Evolutionary conservation across 2,888 invertebrate genomes (phyloP).

Genomic region (Eutolmus rufibarbis): DNA sequence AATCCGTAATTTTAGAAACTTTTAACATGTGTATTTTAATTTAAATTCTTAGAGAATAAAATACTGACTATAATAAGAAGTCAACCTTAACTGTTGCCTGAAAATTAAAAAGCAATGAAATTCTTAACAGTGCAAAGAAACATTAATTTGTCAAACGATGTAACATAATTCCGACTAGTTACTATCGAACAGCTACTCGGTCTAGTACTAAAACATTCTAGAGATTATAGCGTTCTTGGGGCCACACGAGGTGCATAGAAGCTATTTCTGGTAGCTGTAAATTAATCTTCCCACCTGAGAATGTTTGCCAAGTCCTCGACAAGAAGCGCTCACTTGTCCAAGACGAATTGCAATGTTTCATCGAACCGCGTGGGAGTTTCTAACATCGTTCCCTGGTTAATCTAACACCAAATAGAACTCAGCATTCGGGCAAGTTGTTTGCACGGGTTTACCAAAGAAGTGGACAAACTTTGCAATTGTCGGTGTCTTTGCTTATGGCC

Average conservation of each 20-base stretch:
- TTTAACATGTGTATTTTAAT: not conserved
- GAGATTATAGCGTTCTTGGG: not conserved
- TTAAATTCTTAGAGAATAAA: not conserved
- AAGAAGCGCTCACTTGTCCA: not conserved
- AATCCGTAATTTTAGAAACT: too few species aligned
- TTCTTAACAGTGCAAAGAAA: not conserved
- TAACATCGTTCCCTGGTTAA: not conserved
- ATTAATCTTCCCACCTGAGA: not conserved
- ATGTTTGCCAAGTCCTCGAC: not conserved
- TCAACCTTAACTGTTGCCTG: not conserved
- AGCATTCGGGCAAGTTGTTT: not conserved
- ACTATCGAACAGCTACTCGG: not conserved
- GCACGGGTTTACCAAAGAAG: not conserved
- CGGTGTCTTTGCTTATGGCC: not conserved
- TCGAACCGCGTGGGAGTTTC: not conserved
- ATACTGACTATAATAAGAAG: not conserved
- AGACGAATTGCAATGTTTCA: not conserved
- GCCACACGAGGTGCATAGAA: not conserved
- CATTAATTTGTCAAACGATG: not conserved
- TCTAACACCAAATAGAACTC: conserved; percentile 7
- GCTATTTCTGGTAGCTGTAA: not conserved
- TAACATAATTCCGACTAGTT: not conserved
- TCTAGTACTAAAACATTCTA: not conserved
- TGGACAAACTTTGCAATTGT: not conserved
- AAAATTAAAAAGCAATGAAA: not conserved